These are phyloP conservation scores for Python bivittatus DNA, from an alignment of 2,113 vertebrate species.

Conservation along the genomic window DNA sequence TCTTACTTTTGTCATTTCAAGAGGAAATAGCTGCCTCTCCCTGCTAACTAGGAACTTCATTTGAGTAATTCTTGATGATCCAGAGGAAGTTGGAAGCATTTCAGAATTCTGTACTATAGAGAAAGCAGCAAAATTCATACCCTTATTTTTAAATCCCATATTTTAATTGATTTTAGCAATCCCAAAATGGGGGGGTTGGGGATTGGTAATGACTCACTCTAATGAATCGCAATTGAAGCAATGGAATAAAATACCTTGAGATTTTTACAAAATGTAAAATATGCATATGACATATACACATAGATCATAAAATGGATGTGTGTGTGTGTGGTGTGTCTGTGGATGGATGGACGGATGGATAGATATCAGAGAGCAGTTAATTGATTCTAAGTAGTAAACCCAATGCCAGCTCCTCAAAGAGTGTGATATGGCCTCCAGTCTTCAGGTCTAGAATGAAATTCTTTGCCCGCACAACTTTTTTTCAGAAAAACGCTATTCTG, in stretches of 20 bases:
- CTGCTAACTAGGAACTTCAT: neutral
- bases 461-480: slow-evolving; percentile 9
- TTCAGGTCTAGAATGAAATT: neutral
- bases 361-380: neutral
- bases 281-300: neutral
- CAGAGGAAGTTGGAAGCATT: neutral
- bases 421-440: neutral
- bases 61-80: neutral
- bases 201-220: neutral
- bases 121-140: neutral
- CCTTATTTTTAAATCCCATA: neutral
- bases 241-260: neutral
- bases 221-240: neutral
- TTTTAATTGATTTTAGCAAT: neutral
- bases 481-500: neutral
- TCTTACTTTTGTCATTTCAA: neutral
- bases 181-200: neutral
- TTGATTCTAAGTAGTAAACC: neutral
- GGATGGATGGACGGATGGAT: too few relatives aligned
- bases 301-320: neutral
- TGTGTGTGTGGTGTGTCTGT: neutral
- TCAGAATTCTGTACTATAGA: neutral
- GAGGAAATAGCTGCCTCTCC: neutral
- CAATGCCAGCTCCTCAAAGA: neutral
- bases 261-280: neutral